Percentiles rank a stretch among this genome's conserved stretches.
phyloP scores from a whole-genome alignment of 2,113 vertebrate species.

The human (Homo sapiens) region DNA sequence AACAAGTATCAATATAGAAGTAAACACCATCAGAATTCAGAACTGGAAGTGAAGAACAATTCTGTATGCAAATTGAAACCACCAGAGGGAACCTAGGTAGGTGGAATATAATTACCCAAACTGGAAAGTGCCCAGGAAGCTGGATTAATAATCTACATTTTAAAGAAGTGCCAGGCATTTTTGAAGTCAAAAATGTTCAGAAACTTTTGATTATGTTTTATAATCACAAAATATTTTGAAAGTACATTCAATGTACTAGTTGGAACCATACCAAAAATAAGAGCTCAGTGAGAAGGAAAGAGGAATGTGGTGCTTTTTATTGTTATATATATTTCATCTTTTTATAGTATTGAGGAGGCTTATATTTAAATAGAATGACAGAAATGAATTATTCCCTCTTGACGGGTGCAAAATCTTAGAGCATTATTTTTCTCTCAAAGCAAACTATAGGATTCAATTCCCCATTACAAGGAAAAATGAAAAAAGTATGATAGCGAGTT shows the following conservation, averaged over 20 bases:
- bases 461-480: background rate
- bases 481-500: conserved; percentile 35
- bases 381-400: conserved; percentile 49
- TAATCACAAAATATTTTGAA: conserved; percentile 21
- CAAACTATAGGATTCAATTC: background rate
- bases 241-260: background rate
- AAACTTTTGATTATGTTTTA: conserved; percentile 57
- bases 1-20: background rate
- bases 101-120: conserved; percentile 61
- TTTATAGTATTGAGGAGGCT: conserved; percentile 1
- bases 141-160: conserved; percentile 47
- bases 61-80: conserved; percentile 49
- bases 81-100: conserved; percentile 42
- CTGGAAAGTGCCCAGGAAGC: conserved; percentile 17
- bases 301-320: background rate
- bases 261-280: conserved; percentile 19
- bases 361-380: conserved; percentile 32
- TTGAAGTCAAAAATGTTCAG: conserved; percentile 5
- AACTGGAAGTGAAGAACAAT: conserved; percentile 30
- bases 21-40: conserved; percentile 18
- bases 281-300: background rate
- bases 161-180: background rate
- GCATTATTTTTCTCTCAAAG: conserved; percentile 11
- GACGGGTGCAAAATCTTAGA: conserved; percentile 23
- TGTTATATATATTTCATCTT: conserved; percentile 5